Base-by-base conservation (phyloP, 2,888 invertebrate genomes). In the Chalcis sispes region DNA sequence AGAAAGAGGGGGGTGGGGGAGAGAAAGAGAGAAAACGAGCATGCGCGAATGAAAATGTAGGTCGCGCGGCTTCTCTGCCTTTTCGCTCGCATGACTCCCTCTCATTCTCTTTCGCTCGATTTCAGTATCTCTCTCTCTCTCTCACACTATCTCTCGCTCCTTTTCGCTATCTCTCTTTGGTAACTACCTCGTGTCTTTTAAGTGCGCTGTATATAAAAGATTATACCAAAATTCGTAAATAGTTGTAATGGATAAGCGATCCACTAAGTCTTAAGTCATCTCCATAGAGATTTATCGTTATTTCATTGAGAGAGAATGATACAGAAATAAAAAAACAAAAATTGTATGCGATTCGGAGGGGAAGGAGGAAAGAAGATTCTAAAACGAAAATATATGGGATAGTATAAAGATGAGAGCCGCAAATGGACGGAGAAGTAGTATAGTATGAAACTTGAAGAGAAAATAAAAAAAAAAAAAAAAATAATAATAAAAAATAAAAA, bases 221-320 rank as follows among this genome's bases (percentile, higher is more conserved):
- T 82, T 82, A 83, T 84, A 84, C 85, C 85, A 85, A 85, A 71
- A 82, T 82, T 82, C 81, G 77, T 82, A 79, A 80, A 80, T 79
- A 80, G 78, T n/a, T 50, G 40, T 65, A 65, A 72, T 48, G 25
- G n/a, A 46, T 56, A 64, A 56, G 52, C 62, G 71, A 81, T 79
- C 65, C 29, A 42, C 61, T 61, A 67, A 65, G 40, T 67, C 71
- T 76, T 56, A 65, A 67, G 67, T 71, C 54, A 46, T 62, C 54
- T 36, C 46, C 25, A 50, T 72, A 78, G 64, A 78, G 77, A 77
- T 82, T 65, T 80, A 79, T 82, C 79, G 82, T 82, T 79, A 79
- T 81, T 77, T 77, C 78, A 80, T 81, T 81, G 71, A 66, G 23
- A 42, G 4, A 70, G 32, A 71, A 42, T n/a, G 61, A 36, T 4